Conservation (phyloP, 2,888 invertebrate genomes). For the Carterocephalus palaemon region DNA sequence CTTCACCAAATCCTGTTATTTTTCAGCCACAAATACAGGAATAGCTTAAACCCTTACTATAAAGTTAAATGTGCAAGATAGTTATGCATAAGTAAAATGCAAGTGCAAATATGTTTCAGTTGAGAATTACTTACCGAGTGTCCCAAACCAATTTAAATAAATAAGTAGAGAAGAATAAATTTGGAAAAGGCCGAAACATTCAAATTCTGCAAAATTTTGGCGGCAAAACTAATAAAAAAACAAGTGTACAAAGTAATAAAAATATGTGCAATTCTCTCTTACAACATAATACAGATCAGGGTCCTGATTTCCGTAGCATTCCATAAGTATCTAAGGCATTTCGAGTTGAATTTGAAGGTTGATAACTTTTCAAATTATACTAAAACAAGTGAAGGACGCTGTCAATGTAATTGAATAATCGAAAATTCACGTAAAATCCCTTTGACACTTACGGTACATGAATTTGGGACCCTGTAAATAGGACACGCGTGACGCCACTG, state of each 20-base stretch:
- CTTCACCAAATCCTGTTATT: constrained; percentile 8
- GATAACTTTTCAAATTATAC: no score
- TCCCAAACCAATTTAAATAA: constrained; percentile 12
- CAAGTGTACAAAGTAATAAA: constrained; percentile 11
- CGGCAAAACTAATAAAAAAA: constrained; percentile 23
- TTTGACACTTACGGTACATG: no score
- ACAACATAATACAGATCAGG: no score
- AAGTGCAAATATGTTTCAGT: constrained; percentile 17
- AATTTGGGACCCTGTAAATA: no score
- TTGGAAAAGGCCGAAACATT: constrained; percentile 25
- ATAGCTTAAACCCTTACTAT: not conserved
- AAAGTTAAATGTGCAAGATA: not conserved
- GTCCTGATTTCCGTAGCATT: no score
- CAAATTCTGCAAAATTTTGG: constrained; percentile 20
- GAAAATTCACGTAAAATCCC: no score
- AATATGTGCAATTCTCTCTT: constrained; percentile 17
- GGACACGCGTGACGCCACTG: no score
- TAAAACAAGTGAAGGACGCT: no score
- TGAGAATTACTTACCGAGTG: constrained; percentile 14
- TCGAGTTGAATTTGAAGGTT: no score
- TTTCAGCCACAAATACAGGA: constrained; percentile 5
- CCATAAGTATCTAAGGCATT: no score
- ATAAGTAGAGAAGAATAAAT: constrained; percentile 4
- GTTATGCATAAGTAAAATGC: constrained; percentile 1
- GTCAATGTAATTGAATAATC: no score